phyloP scores from a whole-genome alignment of 1,140 invertebrate species.

The Drosophila mauritiana region DNA sequence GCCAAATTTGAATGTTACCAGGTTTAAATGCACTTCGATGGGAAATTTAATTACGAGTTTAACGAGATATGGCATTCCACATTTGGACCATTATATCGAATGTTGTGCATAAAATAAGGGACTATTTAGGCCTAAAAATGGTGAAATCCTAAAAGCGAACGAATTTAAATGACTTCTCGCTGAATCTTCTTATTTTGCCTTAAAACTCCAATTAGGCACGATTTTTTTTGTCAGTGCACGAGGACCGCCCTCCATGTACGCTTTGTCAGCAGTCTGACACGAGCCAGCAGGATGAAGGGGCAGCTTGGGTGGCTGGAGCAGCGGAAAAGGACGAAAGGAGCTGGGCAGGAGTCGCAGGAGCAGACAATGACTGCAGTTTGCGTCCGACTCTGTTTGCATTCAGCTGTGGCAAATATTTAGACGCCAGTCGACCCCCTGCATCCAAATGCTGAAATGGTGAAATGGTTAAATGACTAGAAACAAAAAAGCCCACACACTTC shows the following conservation, averaged over 20 bases:
- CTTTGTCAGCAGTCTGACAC: slow-evolving; percentile 21
- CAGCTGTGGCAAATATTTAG: slow-evolving; percentile 50
- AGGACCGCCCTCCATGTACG: not conserved
- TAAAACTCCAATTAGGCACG: too few relatives aligned
- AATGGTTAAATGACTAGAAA: not conserved
- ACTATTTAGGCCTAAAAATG: too few relatives aligned
- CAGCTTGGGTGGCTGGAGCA: not conserved
- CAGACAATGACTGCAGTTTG: slow-evolving; percentile 35
- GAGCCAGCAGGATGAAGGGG: not conserved
- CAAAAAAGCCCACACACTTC: not conserved
- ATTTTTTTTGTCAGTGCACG: not conserved
- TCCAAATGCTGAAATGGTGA: not conserved
- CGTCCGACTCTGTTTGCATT: slow-evolving; percentile 30
- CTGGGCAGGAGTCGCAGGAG: not conserved
- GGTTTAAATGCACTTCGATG: too few relatives aligned
- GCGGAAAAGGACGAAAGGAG: not conserved
- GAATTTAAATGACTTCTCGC: too few relatives aligned
- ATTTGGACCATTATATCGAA: too few relatives aligned
- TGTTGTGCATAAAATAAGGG: too few relatives aligned
- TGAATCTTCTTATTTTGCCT: too few relatives aligned
- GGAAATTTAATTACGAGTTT: too few relatives aligned
- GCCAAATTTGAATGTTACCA: too few relatives aligned
- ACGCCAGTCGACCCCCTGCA: slow-evolving; percentile 2
- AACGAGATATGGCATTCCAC: too few relatives aligned
- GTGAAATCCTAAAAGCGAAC: too few relatives aligned